phyloP scores from a whole-genome alignment of 2,113 vertebrate genomes.

The Hypanus sabinus region DNA sequence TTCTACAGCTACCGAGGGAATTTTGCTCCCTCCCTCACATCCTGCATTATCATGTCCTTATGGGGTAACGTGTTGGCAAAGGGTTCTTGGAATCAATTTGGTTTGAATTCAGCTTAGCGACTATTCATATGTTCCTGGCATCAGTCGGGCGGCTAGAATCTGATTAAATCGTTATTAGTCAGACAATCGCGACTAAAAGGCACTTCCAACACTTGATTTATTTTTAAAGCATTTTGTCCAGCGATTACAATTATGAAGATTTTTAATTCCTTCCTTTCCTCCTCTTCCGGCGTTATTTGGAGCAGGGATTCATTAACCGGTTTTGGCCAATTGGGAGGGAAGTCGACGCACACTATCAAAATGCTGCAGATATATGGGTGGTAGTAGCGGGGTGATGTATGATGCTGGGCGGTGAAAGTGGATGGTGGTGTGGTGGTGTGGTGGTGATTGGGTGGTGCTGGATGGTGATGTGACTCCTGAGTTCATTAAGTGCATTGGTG shows the following conservation, averaged over 20 bases:
- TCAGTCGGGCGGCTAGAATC: not conserved
- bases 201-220: not conserved
- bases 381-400: no score
- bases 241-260: not conserved
- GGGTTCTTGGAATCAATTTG: not conserved
- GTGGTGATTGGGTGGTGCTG: no score
- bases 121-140: not conserved
- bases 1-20: not conserved
- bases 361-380: no score
- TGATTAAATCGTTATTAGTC: not conserved
- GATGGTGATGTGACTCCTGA: no score
- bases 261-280: not conserved
- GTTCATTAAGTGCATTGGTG: no score
- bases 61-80: not conserved
- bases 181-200: not conserved
- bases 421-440: no score
- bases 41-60: not conserved
- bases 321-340: not conserved
- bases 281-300: not conserved
- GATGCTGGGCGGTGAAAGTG: no score
- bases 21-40: no score
- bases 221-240: not conserved
- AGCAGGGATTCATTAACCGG: not conserved
- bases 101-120: not conserved
- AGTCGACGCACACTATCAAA: not conserved